Evolutionary conservation across 2,797 vertebrate genomes (phyloP).

Genomic region (Ceryle rudis): DNA sequence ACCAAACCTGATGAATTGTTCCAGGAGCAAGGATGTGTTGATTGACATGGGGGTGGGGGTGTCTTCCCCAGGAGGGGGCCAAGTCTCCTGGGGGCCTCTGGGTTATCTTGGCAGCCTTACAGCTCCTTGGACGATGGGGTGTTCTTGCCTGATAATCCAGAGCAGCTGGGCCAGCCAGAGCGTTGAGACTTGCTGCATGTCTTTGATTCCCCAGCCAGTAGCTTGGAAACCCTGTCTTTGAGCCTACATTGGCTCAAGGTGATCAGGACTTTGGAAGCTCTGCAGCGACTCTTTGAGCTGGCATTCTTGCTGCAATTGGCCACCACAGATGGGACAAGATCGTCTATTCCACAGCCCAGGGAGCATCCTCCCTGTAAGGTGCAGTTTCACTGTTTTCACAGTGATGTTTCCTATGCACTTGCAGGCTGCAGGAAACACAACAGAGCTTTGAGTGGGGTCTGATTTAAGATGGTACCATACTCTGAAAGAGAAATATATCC

Average conservation of each 20-base stretch:
- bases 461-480: neutral
- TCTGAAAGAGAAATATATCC: neutral
- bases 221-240: neutral
- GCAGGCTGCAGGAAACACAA: neutral
- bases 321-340: neutral
- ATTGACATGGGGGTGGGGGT: neutral
- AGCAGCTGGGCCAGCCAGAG: neutral
- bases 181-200: neutral
- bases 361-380: neutral
- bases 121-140: neutral
- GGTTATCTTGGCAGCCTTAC: neutral
- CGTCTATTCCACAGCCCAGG: neutral
- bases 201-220: neutral
- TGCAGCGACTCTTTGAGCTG: neutral
- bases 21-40: neutral
- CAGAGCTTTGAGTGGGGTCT: neutral
- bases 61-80: neutral
- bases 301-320: neutral
- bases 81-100: neutral
- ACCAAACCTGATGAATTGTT: neutral
- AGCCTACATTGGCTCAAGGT: neutral
- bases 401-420: neutral
- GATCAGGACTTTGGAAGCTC: neutral
- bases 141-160: neutral
- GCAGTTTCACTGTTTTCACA: neutral